These are phyloP conservation scores for Harmothoe impar DNA, from an alignment of 2,888 invertebrate genomes.

Conservation along the genomic window DNA sequence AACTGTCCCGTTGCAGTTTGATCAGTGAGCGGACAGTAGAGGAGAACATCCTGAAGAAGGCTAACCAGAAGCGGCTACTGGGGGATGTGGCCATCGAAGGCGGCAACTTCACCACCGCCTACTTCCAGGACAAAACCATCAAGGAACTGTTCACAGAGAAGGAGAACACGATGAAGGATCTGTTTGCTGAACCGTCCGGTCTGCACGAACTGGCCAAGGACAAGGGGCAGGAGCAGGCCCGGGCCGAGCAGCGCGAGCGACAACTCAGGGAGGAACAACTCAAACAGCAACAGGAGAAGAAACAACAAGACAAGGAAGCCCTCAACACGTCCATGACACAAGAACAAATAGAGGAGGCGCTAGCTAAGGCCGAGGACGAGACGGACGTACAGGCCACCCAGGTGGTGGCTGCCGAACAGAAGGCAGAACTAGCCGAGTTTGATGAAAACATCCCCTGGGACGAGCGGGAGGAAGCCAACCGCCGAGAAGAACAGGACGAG, in stretches of 20 bases:
- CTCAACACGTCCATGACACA: slow-evolving; percentile 54
- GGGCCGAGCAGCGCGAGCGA: slow-evolving; percentile 32
- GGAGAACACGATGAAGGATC: slow-evolving; percentile 94
- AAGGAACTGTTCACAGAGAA: slow-evolving; percentile 93
- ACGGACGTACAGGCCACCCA: slow-evolving; percentile 95
- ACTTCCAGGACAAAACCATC: slow-evolving; percentile 96
- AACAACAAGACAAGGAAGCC: slow-evolving; percentile 3
- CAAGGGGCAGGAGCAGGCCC: slow-evolving; percentile 81
- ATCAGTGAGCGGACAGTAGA: slow-evolving; percentile 98
- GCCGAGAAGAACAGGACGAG: slow-evolving; percentile 78
- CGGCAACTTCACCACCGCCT: slow-evolving; percentile 98
- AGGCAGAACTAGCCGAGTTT: slow-evolving; percentile 91
- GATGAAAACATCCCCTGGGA: slow-evolving; percentile 96
- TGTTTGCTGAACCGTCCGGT: slow-evolving; percentile 88
- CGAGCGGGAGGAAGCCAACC: slow-evolving; percentile 85
- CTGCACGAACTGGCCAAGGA: slow-evolving; percentile 87
- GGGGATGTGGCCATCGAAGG: slow-evolving; percentile 99
- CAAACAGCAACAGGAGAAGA: slow-evolving; percentile 77
- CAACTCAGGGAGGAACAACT: slow-evolving; percentile 77
- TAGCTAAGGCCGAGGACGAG: slow-evolving; percentile 97
- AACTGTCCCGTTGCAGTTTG: slow-evolving; percentile 90
- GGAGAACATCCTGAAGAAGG: slow-evolving; percentile 99
- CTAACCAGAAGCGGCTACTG: slow-evolving; percentile 97
- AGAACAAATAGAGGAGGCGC: slow-evolving; percentile 84
- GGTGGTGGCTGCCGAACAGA: slow-evolving; percentile 93